Percentiles rank a stretch among this genome's conserved stretches.
Conservation (phyloP, 2,797 vertebrate species). For the Platyrinchus mystaceus region DNA sequence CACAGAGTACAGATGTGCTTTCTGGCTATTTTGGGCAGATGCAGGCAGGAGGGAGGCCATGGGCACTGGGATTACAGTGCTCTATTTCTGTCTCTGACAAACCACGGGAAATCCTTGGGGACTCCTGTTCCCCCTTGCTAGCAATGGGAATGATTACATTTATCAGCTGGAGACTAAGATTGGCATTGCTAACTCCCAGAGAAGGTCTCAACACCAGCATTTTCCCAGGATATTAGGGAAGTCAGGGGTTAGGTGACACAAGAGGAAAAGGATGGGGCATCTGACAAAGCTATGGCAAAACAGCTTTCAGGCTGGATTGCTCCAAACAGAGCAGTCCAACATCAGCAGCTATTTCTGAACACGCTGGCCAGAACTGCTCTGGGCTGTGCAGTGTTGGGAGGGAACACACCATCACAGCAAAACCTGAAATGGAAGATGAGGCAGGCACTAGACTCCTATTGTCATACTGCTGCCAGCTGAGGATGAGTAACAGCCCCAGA, state of each 20-base stretch:
- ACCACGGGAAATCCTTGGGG: not conserved
- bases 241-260: not conserved
- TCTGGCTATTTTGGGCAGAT: constrained; percentile 10
- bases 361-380: not conserved
- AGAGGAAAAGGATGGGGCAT: not conserved
- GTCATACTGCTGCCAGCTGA: not conserved
- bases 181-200: not conserved
- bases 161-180: not conserved
- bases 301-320: not conserved
- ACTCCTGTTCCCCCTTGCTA: not conserved
- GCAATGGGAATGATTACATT: not conserved
- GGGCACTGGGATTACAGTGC: not conserved
- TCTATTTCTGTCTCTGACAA: constrained; percentile 19
- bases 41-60: not conserved
- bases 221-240: not conserved
- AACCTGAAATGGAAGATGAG: not conserved
- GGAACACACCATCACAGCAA: not conserved
- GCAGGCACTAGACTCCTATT: not conserved
- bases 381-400: not conserved
- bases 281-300: not conserved
- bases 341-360: not conserved
- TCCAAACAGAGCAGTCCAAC: not conserved
- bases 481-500: not conserved
- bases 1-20: not conserved
- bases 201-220: not conserved